Evolutionary conservation across 92 coral and sea anemone genomes (phyloP), one percentile per base, ranked within the genome.

Genomic region (Scolanthus callimorphus): DNA sequence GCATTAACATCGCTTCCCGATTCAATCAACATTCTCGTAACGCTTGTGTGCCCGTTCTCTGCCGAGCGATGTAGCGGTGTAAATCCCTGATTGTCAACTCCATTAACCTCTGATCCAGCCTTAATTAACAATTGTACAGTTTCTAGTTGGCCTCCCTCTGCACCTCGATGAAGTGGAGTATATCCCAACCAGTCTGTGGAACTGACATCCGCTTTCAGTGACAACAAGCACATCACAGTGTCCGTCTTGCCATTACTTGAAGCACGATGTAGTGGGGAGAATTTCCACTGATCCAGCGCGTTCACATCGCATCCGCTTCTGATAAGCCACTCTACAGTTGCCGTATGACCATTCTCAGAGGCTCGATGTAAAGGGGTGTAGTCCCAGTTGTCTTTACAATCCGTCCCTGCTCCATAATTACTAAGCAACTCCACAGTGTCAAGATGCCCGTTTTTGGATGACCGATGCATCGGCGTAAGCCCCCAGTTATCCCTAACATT

Each of bases 311-410:
- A 50, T 11, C 88, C 88, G 4, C 57, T 25, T 4, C 74, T 51
- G 27, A 80, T 51, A 1, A 85, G 86, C 25, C 70, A 50, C 27
- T 73, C 29, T 2, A 71, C 63, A 17, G 88, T 69, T 0, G 63
- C 64, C 3, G 39, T 20, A 44, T 76, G 84, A 1, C 88, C 94
- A 38, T 80, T 80, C 31, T 85, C 94, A 1, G 88, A 60, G 27
- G 94, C 83, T n/a, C 94, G 67, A 28, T 85, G 94, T 10, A 85
- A 50, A 6, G 89, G 89, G 4, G 88, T 76, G 31, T 86, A 86
- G 3, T 73, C 51, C 89, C 95, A 86, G 3, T 39, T 63, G 52
- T 86, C 95, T 31, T 59, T 62, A 17, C 73, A 62, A 34, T 76
- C 62, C 19, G 67, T 51, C 31, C 71, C 51, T 25, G 74, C 79